Evolutionary conservation across 2,113 vertebrate species (phyloP).

Genomic region (Albula goreensis): DNA sequence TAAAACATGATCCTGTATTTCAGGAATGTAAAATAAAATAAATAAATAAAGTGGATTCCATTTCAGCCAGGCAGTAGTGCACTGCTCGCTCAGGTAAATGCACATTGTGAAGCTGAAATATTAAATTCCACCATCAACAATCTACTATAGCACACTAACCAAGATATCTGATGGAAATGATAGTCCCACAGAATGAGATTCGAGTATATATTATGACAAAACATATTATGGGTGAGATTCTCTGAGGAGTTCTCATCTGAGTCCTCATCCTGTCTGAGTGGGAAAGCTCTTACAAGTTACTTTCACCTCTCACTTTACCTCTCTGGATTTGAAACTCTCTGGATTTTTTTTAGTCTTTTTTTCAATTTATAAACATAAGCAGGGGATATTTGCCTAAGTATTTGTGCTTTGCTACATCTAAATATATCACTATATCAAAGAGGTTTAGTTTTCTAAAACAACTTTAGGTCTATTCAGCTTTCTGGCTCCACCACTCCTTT

Average conservation of each 20-base stretch:
- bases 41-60: slow-evolving; percentile 44
- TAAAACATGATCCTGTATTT: slow-evolving; percentile 57
- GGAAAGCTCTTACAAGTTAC: not conserved
- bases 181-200: not conserved
- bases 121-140: not conserved
- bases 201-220: not conserved
- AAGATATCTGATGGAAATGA: slow-evolving; percentile 2
- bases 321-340: not conserved
- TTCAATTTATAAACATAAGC: not conserved
- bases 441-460: not conserved
- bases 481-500: not conserved
- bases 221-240: not conserved
- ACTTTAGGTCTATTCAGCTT: not conserved
- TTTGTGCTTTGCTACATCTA: no score
- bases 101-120: slow-evolving; percentile 4
- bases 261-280: not conserved
- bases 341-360: not conserved
- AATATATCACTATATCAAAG: no score
- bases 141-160: slow-evolving; percentile 13
- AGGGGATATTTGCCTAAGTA: no score
- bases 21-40: slow-evolving; percentile 42
- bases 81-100: not conserved
- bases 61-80: slow-evolving; percentile 13
- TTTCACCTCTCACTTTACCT: not conserved
- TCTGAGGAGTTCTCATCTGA: not conserved